Conservation (phyloP, 2,797 vertebrate genomes). For the Salmo trutta region DNA sequence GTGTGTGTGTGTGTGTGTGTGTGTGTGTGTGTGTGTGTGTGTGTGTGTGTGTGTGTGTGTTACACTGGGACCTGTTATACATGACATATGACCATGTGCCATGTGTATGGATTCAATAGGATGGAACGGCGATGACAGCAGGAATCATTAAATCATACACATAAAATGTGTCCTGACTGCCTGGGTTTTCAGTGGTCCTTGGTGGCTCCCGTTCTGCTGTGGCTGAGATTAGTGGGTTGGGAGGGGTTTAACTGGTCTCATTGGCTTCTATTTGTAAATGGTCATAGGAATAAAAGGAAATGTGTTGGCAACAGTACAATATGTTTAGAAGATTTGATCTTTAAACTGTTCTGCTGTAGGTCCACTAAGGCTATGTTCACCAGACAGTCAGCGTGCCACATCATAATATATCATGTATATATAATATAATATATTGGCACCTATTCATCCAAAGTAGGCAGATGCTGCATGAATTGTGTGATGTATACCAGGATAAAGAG, state of each 20-base stretch:
- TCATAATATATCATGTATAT: no score
- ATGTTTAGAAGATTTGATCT: background rate
- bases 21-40: no score
- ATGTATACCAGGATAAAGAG: no score
- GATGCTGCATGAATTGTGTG: no score
- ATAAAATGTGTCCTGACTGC: slow-evolving; percentile 12
- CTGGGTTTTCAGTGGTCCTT: slow-evolving; percentile 19
- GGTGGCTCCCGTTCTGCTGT: slow-evolving; percentile 14
- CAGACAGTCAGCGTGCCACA: background rate
- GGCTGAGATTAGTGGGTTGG: background rate
- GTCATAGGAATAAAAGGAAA: background rate
- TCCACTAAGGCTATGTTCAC: background rate
- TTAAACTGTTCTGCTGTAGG: background rate
- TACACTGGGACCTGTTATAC: slow-evolving; percentile 23
- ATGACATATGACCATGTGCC: background rate
- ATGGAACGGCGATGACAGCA: slow-evolving; percentile 38
- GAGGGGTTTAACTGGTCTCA: background rate
- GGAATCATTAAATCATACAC: slow-evolving; percentile 32
- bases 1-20: no score
- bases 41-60: background rate
- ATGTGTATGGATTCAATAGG: slow-evolving; percentile 19
- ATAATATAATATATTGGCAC: background rate
- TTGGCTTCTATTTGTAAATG: background rate
- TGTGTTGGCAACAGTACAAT: background rate
- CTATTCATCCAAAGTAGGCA: background rate